Conservation (phyloP, 2,797 vertebrate species). For the Megaceryle alcyon region DNA sequence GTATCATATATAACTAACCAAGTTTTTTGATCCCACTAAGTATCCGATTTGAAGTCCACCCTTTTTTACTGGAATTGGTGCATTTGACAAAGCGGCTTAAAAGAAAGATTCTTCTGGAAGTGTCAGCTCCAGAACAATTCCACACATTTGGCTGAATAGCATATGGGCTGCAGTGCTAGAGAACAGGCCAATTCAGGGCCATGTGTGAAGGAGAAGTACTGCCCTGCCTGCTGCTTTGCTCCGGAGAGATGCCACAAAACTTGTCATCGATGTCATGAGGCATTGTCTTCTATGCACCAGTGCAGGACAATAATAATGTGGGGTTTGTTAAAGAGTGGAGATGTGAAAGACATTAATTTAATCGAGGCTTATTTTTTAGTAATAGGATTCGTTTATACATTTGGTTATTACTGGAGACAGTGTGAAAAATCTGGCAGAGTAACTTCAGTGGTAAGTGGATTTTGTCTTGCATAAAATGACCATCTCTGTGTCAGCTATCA, state of each 20-base stretch:
- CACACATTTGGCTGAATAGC: not conserved
- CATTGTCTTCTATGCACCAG: not conserved
- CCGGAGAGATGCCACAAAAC: not conserved
- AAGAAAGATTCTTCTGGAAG: not conserved
- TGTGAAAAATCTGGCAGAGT: constrained; percentile 5
- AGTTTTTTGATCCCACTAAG: not conserved
- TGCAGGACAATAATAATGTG: not conserved
- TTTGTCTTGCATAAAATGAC: constrained; percentile 28
- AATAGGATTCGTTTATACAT: not conserved
- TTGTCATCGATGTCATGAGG: not conserved
- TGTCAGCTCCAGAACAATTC: not conserved
- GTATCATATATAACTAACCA: not conserved
- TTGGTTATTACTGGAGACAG: not conserved
- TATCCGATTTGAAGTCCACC: not conserved
- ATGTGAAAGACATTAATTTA: not conserved
- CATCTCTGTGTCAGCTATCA: constrained; percentile 47
- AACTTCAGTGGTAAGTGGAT: not conserved
- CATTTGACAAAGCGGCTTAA: not conserved
- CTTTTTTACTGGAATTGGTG: not conserved
- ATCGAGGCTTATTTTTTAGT: not conserved
- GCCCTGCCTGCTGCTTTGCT: not conserved
- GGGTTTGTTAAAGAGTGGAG: not conserved
- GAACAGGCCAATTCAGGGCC: not conserved
- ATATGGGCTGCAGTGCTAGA: not conserved
- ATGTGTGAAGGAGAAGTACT: not conserved